Evolutionary conservation across 2,113 vertebrate genomes (phyloP).

Genomic region (Neotoma lepida): DNA sequence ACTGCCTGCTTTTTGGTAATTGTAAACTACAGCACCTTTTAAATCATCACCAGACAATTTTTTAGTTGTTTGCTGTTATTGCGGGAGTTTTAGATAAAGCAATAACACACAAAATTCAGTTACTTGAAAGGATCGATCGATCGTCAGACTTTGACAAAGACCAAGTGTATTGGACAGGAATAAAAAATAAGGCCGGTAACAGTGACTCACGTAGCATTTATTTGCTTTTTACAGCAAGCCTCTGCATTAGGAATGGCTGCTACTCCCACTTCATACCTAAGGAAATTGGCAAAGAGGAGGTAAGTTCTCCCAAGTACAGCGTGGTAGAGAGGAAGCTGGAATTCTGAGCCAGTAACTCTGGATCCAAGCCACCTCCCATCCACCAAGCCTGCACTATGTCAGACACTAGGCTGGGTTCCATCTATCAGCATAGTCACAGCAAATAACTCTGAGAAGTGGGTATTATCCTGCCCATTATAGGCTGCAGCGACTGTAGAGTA

Average conservation of each 20-base stretch:
- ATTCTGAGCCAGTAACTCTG: neutral
- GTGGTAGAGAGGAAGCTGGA: neutral
- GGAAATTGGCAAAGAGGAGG: neutral
- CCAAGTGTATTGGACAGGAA: neutral
- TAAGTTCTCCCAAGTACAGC: neutral
- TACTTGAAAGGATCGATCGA: slow-evolving; percentile 13
- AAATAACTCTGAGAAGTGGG: slow-evolving; percentile 1
- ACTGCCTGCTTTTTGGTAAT: slow-evolving; percentile 8
- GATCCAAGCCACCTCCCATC: neutral
- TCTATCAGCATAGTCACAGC: neutral
- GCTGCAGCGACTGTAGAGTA: neutral
- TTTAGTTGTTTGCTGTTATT: slow-evolving; percentile 15
- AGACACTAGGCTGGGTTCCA: neutral
- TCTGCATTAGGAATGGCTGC: neutral
- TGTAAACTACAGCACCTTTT: slow-evolving; percentile 23
- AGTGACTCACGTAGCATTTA: neutral
- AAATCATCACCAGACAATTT: slow-evolving; percentile 37
- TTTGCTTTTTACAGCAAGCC: slow-evolving; percentile 1
- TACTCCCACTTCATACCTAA: neutral
- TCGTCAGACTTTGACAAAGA: slow-evolving; percentile 49
- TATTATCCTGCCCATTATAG: slow-evolving; percentile 4
- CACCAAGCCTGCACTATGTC: neutral
- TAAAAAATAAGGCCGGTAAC: neutral
- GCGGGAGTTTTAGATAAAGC: slow-evolving; percentile 47
- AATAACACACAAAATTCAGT: slow-evolving; percentile 60